Conservation (phyloP, 2,797 vertebrate species). For the Chaenodraco wilsoni region DNA sequence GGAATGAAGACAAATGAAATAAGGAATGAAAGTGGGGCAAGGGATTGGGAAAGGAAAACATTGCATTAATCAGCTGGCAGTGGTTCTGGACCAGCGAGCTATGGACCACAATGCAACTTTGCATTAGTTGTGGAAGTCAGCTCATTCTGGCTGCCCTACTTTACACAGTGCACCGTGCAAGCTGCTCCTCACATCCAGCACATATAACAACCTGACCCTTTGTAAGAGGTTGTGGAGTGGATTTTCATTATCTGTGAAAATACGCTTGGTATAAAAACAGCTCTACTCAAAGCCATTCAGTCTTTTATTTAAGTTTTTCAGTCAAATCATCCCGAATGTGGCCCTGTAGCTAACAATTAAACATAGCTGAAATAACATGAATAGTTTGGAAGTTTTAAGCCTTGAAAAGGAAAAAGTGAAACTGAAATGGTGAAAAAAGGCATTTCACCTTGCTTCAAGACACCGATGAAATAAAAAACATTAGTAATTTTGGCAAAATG, state of each 20-base stretch:
- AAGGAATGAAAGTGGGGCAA: slow-evolving; percentile 66
- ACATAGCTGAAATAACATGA: neutral
- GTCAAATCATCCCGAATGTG: neutral
- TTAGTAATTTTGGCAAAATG: neutral
- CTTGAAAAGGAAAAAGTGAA: too few species aligned
- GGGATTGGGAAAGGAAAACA: slow-evolving; percentile 66
- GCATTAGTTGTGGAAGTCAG: slow-evolving; percentile 65
- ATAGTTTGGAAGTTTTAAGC: neutral
- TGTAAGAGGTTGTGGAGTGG: too few species aligned
- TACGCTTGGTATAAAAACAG: neutral
- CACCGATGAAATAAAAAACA: neutral
- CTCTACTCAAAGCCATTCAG: neutral
- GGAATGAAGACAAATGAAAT: slow-evolving; percentile 53
- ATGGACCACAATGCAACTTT: slow-evolving; percentile 55
- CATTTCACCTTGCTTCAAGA: neutral
- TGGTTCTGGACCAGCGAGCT: slow-evolving; percentile 53
- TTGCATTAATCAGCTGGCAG: slow-evolving; percentile 72
- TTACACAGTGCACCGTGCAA: slow-evolving; percentile 30
- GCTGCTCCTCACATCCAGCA: slow-evolving; percentile 11
- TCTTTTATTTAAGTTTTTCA: neutral
- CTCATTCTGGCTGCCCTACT: slow-evolving; percentile 65
- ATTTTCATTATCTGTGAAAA: too few species aligned
- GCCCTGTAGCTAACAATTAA: neutral
- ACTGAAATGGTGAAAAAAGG: neutral
- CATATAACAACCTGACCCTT: neutral